Evolutionary conservation across 2,797 vertebrate genomes (phyloP).

Genomic region (Vireo griseus): DNA sequence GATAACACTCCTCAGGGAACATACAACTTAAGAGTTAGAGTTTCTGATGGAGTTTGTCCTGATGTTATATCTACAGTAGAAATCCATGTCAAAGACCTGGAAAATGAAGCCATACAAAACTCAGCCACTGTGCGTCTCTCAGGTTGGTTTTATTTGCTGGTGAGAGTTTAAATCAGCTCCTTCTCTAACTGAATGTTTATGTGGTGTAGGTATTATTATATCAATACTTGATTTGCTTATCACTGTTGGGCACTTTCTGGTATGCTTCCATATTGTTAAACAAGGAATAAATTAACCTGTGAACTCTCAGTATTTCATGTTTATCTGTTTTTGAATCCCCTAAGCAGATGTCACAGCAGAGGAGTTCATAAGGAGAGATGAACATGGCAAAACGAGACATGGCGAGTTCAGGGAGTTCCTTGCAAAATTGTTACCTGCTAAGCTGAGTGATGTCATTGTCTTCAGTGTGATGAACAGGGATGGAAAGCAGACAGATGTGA

Average conservation of each 20-base stretch:
- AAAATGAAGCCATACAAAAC: constrained; percentile 83
- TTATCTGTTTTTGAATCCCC: not conserved
- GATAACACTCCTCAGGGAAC: constrained; percentile 80
- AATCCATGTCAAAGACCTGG: constrained; percentile 82
- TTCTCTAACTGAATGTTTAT: not conserved
- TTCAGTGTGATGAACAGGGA: constrained; percentile 77
- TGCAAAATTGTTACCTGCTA: constrained; percentile 77
- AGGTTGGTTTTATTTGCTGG: constrained; percentile 69
- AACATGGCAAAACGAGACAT: constrained; percentile 69
- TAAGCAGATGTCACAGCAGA: constrained; percentile 79
- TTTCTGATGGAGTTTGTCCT: constrained; percentile 89
- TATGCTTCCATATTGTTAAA: not conserved
- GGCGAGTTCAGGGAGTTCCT: constrained; percentile 79
- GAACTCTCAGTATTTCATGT: not conserved
- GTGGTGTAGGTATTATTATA: not conserved
- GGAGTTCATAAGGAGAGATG: constrained; percentile 80
- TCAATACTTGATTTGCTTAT: not conserved
- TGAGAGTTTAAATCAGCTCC: not conserved
- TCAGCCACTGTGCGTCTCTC: constrained; percentile 83
- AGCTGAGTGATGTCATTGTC: constrained; percentile 74
- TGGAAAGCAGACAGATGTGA: constrained; percentile 77
- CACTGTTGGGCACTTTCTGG: not conserved
- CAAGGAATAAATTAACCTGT: not conserved
- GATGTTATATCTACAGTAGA: constrained; percentile 81
- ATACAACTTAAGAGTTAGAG: constrained; percentile 83